These are phyloP conservation scores for Otis tarda DNA, from an alignment of 2,113 vertebrate species.

Conservation along the genomic window DNA sequence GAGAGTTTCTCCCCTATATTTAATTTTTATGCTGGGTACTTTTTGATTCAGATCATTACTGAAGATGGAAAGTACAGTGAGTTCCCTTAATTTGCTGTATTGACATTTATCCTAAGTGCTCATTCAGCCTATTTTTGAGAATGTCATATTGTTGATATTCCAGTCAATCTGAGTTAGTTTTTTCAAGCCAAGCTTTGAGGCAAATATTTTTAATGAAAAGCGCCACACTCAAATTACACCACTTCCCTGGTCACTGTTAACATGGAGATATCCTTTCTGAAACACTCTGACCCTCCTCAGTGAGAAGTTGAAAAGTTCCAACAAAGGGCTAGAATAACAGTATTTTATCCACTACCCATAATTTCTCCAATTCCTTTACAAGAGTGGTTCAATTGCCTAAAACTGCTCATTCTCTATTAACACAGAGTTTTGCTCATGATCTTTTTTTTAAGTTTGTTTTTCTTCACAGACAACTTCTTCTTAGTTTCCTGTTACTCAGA, in stretches of 20 bases:
- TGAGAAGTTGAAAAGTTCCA: neutral
- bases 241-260: neutral
- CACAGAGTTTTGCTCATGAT: neutral
- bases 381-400: neutral
- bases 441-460: neutral
- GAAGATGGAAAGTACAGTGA: neutral
- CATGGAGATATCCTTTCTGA: neutral
- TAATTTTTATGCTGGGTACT: neutral
- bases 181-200: neutral
- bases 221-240: neutral
- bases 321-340: neutral
- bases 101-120: constrained; percentile 10
- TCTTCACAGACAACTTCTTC: neutral
- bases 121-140: neutral
- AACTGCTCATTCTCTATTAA: neutral
- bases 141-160: neutral
- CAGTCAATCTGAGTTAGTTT: neutral
- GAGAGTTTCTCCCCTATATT: neutral
- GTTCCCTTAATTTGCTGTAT: neutral
- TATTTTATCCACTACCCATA: neutral
- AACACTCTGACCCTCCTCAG: neutral
- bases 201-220: neutral
- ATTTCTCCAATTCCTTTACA: neutral
- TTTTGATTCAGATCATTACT: neutral
- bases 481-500: neutral